Conservation (phyloP, 2,113 vertebrate species). For the Pangasianodon hypophthalmus region DNA sequence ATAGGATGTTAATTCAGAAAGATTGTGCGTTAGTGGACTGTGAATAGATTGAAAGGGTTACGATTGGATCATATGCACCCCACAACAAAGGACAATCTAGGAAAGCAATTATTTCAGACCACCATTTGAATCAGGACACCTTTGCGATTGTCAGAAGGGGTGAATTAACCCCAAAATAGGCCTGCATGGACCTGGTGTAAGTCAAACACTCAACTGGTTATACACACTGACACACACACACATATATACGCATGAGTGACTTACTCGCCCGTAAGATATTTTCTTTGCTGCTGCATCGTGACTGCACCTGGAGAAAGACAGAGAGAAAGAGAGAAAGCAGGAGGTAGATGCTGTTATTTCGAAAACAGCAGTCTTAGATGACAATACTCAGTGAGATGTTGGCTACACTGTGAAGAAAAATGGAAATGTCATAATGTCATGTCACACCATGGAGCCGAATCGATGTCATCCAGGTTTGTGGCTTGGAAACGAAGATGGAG, state of each 20-base stretch:
- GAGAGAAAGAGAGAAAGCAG: conserved; percentile 35
- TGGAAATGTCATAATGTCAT: conserved; percentile 38
- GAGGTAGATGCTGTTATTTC: conserved; percentile 34
- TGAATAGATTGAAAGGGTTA: not conserved
- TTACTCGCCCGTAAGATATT: conserved; percentile 99
- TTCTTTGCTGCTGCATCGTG: conserved; percentile 99
- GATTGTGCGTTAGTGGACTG: not conserved
- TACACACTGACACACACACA: not conserved
- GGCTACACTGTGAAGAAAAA: conserved; percentile 59
- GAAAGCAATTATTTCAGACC: not conserved
- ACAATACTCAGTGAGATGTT: conserved; percentile 53
- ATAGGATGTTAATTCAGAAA: not conserved
- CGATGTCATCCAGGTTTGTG: conserved; percentile 28
- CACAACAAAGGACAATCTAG: not conserved
- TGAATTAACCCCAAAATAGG: not conserved
- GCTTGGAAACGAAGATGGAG: conserved; percentile 38
- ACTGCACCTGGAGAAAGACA: conserved; percentile 90
- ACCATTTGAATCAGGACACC: not conserved
- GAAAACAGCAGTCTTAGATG: not conserved
- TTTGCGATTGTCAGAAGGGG: not conserved
- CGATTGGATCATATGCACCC: not conserved
- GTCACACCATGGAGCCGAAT: conserved; percentile 30
- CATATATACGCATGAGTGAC: conserved; percentile 59
- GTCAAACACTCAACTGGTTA: conserved; percentile 13
- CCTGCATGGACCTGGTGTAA: not conserved